Evolutionary conservation across 2,797 vertebrate species (phyloP), one percentile per base, ranked within the genome.

Genomic region (Peromyscus nudipes): DNA sequence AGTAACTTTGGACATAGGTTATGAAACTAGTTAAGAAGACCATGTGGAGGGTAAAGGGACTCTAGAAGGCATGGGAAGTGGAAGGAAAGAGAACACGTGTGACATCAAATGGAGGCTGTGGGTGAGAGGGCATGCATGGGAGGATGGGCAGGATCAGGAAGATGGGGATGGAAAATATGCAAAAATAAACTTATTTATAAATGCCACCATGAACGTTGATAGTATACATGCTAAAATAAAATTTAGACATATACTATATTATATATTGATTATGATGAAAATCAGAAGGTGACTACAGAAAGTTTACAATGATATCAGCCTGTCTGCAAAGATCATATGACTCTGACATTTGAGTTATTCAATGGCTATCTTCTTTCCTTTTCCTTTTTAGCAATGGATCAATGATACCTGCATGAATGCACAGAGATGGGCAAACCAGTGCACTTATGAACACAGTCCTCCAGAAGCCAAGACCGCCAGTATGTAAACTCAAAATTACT

Each of bases 341-440:
- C 13, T 89, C 21, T 83, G 60, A 62, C 5, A 43, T 84, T 65
- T 88, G 46, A 82, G 6, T 77, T 5, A 17, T 29, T 57, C 69
- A 71, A 65, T 46, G 4, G 2, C 3, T n/a, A 4, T 37, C 17
- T 85, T 77, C 76, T 92, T 95, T 65, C 37, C 17, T n/a, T 67
- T 79, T n/a, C 6, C 37, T 83, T 1, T 1, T 77, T 96, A 98
- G 98, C 0, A 77, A 85, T 99, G 98, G 98, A 43, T 0, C 29
- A 0, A 1, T 52, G 0, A 1, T 0, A 94, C 98, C 64, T 94
- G 97, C 94, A 0, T 0, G 8, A 98, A 98, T 21, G 98, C 98
- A 7, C 96, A 98, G 67, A 60, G 5, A 0, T 99, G 98, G 98
- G 98, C 98, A 80, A 31, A 94, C 43, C 0, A 0, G 0, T 99